phyloP scores from a whole-genome alignment of 2,113 vertebrate species.

The Hirundichthys speculiger region DNA sequence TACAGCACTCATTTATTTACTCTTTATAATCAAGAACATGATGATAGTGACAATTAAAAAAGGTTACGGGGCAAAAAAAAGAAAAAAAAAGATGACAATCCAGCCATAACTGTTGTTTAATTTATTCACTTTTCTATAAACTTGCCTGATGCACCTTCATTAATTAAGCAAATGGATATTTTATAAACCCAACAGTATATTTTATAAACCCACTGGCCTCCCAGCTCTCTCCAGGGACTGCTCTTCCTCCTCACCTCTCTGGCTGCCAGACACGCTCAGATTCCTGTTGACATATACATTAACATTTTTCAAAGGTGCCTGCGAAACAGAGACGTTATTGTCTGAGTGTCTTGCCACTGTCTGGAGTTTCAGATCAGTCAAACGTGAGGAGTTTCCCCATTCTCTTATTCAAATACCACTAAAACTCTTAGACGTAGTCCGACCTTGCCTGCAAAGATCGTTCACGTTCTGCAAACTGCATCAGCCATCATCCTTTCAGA shows the following conservation, averaged over 20 bases:
- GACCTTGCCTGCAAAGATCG: conserved; percentile 16
- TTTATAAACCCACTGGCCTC: neutral
- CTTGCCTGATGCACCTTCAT: conserved; percentile 36
- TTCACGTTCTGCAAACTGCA: conserved; percentile 16
- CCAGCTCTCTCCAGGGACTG: conserved; percentile 7
- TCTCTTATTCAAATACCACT: conserved; percentile 32
- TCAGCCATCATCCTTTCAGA: no score
- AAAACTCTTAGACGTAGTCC: conserved; percentile 40
- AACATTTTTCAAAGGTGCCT: conserved; percentile 33
- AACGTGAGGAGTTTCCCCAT: neutral
- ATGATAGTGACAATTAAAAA: conserved; percentile 23
- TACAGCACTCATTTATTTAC: conserved; percentile 52
- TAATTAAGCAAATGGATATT: conserved; percentile 60
- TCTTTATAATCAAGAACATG: conserved; percentile 19
- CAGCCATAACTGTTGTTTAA: conserved; percentile 28
- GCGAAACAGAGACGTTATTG: conserved; percentile 51
- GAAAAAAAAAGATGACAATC: conserved; percentile 20
- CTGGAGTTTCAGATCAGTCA: conserved; percentile 31
- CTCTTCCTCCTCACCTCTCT: neutral
- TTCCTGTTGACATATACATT: conserved; percentile 33
- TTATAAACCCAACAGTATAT: conserved; percentile 32
- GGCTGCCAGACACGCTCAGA: conserved; percentile 33
- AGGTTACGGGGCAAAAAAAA: conserved; percentile 33
- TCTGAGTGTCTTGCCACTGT: conserved; percentile 40
- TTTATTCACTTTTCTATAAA: conserved; percentile 46